Percentiles rank a stretch among this genome's conserved stretches.
These are phyloP conservation scores for Drosophila auraria DNA, from an alignment of 1,140 invertebrate species.

Conservation along the genomic window DNA sequence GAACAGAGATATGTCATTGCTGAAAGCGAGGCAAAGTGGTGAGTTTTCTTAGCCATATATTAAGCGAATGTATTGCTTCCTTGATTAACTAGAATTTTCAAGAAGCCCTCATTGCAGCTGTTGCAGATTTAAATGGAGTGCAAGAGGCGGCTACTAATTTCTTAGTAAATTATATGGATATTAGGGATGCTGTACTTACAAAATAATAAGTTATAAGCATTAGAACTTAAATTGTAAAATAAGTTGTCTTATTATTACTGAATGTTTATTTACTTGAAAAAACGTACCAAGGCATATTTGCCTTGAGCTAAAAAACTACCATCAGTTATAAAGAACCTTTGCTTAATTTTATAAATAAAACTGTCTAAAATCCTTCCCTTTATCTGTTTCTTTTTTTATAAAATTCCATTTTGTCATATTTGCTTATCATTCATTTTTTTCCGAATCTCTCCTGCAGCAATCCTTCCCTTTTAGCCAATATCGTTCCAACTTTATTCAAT, in stretches of 20 bases:
- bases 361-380: background rate
- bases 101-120: background rate
- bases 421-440: background rate
- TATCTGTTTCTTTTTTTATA: too few relatives aligned
- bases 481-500: slow-evolving; percentile 29
- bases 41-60: slow-evolving; percentile 18
- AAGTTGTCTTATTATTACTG: too few relatives aligned
- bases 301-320: too few relatives aligned
- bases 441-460: background rate
- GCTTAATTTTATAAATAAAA: background rate
- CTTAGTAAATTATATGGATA: background rate
- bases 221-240: too few relatives aligned
- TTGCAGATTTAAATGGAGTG: background rate
- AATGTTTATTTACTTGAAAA: too few relatives aligned
- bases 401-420: background rate
- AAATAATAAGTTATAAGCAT: too few relatives aligned
- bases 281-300: too few relatives aligned
- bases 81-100: slow-evolving; percentile 14
- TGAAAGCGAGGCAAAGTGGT: slow-evolving; percentile 22
- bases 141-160: background rate
- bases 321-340: background rate
- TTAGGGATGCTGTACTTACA: too few relatives aligned
- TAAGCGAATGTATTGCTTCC: slow-evolving; percentile 10
- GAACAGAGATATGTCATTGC: slow-evolving; percentile 35
- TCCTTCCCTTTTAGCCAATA: background rate